A percentile compares a stretch with the other conserved stretches of the same genome.
Evolutionary conservation across 2,888 invertebrate species (phyloP).

Genomic region (Balanococcus diminutus): DNA sequence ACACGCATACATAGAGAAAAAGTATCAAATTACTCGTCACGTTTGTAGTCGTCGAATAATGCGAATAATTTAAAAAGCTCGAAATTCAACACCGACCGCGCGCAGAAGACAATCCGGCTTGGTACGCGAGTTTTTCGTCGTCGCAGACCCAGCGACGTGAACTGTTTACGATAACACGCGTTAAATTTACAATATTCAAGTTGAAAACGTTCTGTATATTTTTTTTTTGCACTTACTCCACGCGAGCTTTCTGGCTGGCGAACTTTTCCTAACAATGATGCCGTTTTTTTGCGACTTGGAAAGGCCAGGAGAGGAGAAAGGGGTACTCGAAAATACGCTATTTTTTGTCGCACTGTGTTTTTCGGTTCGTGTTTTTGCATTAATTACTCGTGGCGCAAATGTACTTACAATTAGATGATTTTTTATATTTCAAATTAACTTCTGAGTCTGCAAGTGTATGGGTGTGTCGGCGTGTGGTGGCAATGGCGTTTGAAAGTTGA

Average conservation of each 20-base stretch:
- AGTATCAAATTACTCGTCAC: conserved; percentile 38
- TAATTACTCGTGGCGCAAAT: background rate
- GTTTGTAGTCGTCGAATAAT: conserved; percentile 29
- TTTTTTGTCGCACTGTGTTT: background rate
- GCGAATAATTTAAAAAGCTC: conserved; percentile 33
- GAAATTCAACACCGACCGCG: conserved; percentile 17
- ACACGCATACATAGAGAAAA: no score
- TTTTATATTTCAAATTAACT: background rate
- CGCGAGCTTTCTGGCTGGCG: background rate
- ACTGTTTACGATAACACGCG: background rate
- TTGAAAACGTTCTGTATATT: background rate
- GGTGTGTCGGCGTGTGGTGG: no score
- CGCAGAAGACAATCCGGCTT: background rate
- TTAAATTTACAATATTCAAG: background rate
- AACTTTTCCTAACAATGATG: background rate
- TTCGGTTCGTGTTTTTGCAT: background rate
- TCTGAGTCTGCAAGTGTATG: no score
- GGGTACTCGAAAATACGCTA: background rate
- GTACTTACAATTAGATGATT: background rate
- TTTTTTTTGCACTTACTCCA: no score
- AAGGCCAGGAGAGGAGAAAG: background rate
- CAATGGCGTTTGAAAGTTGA: no score
- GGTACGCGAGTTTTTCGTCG: background rate
- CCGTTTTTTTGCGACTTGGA: background rate
- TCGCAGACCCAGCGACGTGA: background rate